A percentile compares a stretch with the other conserved stretches of the same genome.
These are phyloP conservation scores for Rambutsinella grinnellia DNA, from an alignment of 2,888 invertebrate species.

Conservation along the genomic window DNA sequence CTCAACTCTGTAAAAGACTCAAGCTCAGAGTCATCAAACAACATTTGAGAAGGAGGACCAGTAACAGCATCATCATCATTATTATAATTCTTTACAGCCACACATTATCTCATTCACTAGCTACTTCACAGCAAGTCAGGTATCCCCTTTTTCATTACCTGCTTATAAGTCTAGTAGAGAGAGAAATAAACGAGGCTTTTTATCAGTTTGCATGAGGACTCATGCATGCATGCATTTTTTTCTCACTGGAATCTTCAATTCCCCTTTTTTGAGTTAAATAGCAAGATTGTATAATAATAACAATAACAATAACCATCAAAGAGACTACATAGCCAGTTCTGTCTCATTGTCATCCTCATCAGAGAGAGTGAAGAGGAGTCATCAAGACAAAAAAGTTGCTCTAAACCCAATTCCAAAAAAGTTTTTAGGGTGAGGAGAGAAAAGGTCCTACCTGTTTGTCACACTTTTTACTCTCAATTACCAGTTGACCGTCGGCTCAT, in stretches of 20 bases:
- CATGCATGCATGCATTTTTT: slow-evolving; percentile 21
- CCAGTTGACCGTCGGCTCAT: slow-evolving; percentile 26
- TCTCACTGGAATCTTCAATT: slow-evolving; percentile 23
- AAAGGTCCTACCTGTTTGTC: slow-evolving; percentile 18
- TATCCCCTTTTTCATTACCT: slow-evolving; percentile 3
- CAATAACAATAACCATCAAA: not conserved
- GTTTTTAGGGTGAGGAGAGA: not conserved
- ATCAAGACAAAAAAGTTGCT: not conserved
- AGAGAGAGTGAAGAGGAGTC: not conserved
- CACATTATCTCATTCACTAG: slow-evolving; percentile 31
- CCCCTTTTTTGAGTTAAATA: slow-evolving; percentile 14
- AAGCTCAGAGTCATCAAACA: slow-evolving; percentile 39
- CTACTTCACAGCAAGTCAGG: not conserved
- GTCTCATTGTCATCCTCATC: too few species aligned
- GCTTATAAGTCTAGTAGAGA: too few species aligned
- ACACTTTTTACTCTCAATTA: slow-evolving; percentile 45
- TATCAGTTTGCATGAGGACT: too few species aligned
- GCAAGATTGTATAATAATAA: slow-evolving; percentile 14
- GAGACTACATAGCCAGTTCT: too few species aligned
- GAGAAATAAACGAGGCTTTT: too few species aligned
- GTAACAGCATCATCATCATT: slow-evolving; percentile 2
- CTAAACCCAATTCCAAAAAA: not conserved
- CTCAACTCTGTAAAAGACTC: slow-evolving; percentile 43
- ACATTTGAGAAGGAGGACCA: slow-evolving; percentile 17
- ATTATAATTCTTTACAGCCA: slow-evolving; percentile 42